A percentile compares a stretch with the other conserved stretches of the same genome.
phyloP scores from a whole-genome alignment of 2,888 invertebrate genomes.

The Polydesmus complanatus region DNA sequence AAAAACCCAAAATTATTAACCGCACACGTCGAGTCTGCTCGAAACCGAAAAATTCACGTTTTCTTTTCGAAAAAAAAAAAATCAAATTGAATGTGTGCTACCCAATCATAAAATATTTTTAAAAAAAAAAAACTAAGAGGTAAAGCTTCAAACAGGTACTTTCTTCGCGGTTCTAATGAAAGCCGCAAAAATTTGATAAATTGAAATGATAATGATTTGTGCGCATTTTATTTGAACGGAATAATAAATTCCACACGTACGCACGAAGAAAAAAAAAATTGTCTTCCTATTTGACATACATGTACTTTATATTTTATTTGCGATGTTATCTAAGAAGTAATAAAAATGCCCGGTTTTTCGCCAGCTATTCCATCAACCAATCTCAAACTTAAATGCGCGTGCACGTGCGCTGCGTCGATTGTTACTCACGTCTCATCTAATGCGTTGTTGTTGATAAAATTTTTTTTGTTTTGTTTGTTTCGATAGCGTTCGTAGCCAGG shows the following conservation, averaged over 20 bases:
- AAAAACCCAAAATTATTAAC: not conserved
- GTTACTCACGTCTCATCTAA: not conserved
- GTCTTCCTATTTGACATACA: not conserved
- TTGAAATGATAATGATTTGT: not conserved
- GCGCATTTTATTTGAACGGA: not conserved
- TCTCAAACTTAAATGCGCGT: too few species aligned
- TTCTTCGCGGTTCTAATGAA: not conserved
- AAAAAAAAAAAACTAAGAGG: not conserved
- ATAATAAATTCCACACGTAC: not conserved
- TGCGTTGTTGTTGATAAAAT: not conserved
- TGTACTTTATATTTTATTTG: too few species aligned
- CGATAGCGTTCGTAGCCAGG: not conserved
- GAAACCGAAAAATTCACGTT: too few species aligned
- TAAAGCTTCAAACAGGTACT: not conserved
- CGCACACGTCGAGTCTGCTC: not conserved
- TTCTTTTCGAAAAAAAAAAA: not conserved
- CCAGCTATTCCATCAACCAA: too few species aligned
- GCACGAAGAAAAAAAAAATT: not conserved
- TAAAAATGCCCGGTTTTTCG: too few species aligned
- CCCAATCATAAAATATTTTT: not conserved
- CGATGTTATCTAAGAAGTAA: not conserved
- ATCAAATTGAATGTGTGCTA: too few species aligned
- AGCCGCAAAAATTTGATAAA: not conserved
- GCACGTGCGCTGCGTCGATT: too few species aligned
- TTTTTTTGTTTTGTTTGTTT: too few species aligned